These are phyloP conservation scores for Stenodema calcarata DNA, from an alignment of 2,888 invertebrate genomes.

Conservation along the genomic window DNA sequence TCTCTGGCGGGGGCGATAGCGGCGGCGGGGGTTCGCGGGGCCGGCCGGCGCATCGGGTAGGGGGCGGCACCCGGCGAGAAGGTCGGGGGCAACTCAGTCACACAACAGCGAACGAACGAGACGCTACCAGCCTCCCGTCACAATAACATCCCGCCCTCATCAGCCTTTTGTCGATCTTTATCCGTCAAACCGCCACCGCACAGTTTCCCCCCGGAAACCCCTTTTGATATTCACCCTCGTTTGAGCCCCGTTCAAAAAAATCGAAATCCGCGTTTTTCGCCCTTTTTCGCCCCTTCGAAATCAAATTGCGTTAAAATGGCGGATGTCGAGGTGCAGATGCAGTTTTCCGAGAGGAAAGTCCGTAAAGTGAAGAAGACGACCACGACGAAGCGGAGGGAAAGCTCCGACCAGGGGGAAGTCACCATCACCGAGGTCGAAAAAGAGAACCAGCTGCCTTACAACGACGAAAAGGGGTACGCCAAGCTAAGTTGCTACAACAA, in stretches of 20 bases:
- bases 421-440: constrained; percentile 77
- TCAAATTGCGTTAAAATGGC: constrained; percentile 68
- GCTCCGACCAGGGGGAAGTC: constrained; percentile 70
- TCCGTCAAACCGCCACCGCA: not conserved
- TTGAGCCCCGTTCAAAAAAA: not conserved
- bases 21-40: constrained; percentile 11
- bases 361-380: constrained; percentile 91
- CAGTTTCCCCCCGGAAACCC: not conserved
- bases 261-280: not conserved
- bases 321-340: constrained; percentile 88
- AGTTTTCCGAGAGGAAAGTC: constrained; percentile 82
- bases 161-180: not conserved
- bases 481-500: constrained; percentile 8
- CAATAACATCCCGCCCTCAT: not conserved
- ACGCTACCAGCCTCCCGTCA: constrained; percentile 13
- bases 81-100: constrained; percentile 51
- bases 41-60: constrained; percentile 51
- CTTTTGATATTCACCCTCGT: not conserved
- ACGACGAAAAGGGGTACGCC: constrained; percentile 80
- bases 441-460: constrained; percentile 60
- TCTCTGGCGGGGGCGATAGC: not conserved
- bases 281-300: not conserved
- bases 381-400: constrained; percentile 74
- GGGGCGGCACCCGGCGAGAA: constrained; percentile 52
- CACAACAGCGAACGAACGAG: constrained; percentile 50